phyloP scores from a whole-genome alignment of 2,113 vertebrate species.

The Heterotilapia buettikoferi region DNA sequence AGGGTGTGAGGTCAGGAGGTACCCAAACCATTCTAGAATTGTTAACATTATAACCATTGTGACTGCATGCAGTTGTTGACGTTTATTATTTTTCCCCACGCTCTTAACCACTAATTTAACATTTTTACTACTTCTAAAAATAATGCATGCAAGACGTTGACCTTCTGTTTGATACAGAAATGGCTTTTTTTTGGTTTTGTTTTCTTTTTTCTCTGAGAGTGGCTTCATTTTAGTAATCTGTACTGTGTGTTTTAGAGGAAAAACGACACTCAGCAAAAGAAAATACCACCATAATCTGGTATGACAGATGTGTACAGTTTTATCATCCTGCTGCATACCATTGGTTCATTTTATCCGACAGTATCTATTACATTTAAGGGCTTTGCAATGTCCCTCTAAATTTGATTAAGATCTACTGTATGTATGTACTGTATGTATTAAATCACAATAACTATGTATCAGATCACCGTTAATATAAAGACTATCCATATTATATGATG shows the following conservation, averaged over 20 bases:
- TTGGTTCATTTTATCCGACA: conserved; percentile 39
- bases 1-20: conserved; percentile 69
- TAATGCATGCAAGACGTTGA: conserved; percentile 74
- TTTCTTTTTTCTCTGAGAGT: conserved; percentile 46
- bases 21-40: conserved; percentile 74
- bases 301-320: conserved; percentile 69
- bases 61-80: conserved; percentile 92
- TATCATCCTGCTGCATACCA: conserved; percentile 64
- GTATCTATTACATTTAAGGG: conserved; percentile 71
- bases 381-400: conserved; percentile 72
- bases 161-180: conserved; percentile 66
- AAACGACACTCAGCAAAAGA: conserved; percentile 45
- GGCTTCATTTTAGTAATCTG: conserved; percentile 62
- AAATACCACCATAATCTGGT: conserved; percentile 45
- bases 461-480: conserved; percentile 67
- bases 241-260: conserved; percentile 55
- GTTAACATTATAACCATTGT: conserved; percentile 78
- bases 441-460: conserved; percentile 57
- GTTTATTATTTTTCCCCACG: conserved; percentile 56
- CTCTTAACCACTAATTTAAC: conserved; percentile 34
- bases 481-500: conserved; percentile 80
- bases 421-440: conserved; percentile 63
- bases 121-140: conserved; percentile 53
- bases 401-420: conserved; percentile 56
- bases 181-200: not conserved